Conservation (phyloP, 2,113 vertebrate species). For the Oplegnathus fasciatus region DNA sequence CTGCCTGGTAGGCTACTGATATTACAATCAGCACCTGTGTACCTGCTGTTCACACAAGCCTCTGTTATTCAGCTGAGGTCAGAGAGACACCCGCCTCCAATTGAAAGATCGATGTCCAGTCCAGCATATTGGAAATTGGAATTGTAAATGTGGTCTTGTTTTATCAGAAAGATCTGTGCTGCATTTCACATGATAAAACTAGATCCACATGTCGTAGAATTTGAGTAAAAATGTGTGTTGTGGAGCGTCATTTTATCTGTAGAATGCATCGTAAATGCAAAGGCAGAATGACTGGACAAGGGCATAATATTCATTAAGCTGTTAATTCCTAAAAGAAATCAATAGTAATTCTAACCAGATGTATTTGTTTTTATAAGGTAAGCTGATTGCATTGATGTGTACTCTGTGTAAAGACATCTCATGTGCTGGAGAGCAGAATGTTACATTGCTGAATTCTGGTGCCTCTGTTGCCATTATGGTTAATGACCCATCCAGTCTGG, state of each 20-base stretch:
- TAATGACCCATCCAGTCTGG: constrained; percentile 96
- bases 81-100: constrained; percentile 58
- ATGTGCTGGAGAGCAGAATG: constrained; percentile 85
- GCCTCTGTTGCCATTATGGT: constrained; percentile 92
- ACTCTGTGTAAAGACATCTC: constrained; percentile 44
- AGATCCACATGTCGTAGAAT: constrained; percentile 34
- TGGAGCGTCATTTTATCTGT: constrained; percentile 15
- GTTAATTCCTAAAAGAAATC: constrained; percentile 24
- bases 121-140: constrained; percentile 58
- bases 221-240: constrained; percentile 2
- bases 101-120: constrained; percentile 77
- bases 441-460: constrained; percentile 85
- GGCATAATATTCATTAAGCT: constrained; percentile 1
- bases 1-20: constrained; percentile 82
- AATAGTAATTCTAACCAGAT: background rate
- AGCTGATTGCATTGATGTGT: constrained; percentile 12
- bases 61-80: constrained; percentile 75
- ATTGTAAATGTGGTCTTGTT: constrained; percentile 73
- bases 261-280: constrained; percentile 16
- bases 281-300: background rate
- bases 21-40: constrained; percentile 85
- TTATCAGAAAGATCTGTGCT: constrained; percentile 46
- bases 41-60: constrained; percentile 78
- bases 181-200: constrained; percentile 49
- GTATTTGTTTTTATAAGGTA: constrained; percentile 10